Evolutionary conservation across 2,797 vertebrate genomes (phyloP), one percentile per base, ranked within the genome.

Genomic region (Phalloptychus januarius): DNA sequence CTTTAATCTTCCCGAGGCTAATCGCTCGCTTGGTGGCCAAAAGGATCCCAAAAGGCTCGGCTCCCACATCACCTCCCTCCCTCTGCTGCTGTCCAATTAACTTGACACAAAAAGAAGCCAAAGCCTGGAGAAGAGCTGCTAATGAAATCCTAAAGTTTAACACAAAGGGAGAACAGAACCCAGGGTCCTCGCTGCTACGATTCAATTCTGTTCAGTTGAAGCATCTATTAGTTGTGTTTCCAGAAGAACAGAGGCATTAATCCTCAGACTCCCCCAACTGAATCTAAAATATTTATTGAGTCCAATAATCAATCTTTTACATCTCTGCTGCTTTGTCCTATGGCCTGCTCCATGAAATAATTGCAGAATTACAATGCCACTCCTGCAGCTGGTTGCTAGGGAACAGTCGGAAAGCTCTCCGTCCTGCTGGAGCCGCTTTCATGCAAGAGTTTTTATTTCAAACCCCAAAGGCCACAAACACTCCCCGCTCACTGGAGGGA

Each of bases 341-440:
- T 70, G 72, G 81, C 79, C 72, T 82, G 69, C 78, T 84, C 76
- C 81, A 84, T 54, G 25, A 84, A 73, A 76, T 83, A 72, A 89
- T 81, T 89, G 85, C 76, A 70, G 83, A 86, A 87, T 89, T 79
- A 76, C 75, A 88, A 87, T 48, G 77, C 85, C 78, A 78, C 74
- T 83, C 80, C 52, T 48, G 79, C 79, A 72, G 56, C 71, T n/a
- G 77, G 95, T 95, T 95, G 94, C 94, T 93, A 93, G 91, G 94
- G 72, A 95, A 94, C 94, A 86, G 83, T 42, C 78, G 56, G 87
- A 92, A 86, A 88, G 82, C 83, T 86, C 86, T 79, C 88, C 70
- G 42, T 63, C 76, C 65, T 38, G 72, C 1, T 33, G 85, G 67
- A 78, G 54, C 42, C 0, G 75, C 88, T 79, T 89, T 88, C 78